Evolutionary conservation across 2,113 vertebrate genomes (phyloP).

Genomic region (Henicopernis longicauda): DNA sequence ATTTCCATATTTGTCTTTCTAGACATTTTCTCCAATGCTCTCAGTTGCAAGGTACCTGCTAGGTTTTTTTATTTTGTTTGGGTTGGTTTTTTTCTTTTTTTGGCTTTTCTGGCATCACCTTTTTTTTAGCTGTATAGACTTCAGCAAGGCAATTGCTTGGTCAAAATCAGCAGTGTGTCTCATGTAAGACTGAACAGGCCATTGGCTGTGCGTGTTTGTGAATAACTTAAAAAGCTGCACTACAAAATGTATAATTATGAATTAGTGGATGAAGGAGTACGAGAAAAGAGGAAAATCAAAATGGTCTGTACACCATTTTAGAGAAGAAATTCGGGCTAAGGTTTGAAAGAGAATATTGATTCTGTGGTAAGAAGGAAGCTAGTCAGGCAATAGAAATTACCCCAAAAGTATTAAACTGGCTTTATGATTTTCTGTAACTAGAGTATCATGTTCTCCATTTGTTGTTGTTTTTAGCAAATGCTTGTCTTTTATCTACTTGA

Average conservation of each 20-base stretch:
- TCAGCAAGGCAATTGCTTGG: not conserved
- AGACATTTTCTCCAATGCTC: not conserved
- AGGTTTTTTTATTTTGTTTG: not conserved
- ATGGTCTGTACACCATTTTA: not conserved
- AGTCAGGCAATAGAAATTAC: not conserved
- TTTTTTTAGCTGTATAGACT: not conserved
- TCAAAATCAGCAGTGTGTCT: not conserved
- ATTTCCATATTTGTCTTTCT: not conserved
- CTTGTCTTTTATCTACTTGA: not conserved
- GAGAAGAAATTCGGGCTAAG: not conserved
- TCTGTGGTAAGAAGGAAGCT: not conserved
- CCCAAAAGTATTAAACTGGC: not conserved
- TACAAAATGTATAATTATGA: not conserved
- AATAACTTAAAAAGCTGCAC: not conserved
- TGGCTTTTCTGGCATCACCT: not conserved
- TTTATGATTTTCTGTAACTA: not conserved
- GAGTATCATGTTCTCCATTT: not conserved
- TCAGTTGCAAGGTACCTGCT: not conserved
- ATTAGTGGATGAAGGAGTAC: not conserved
- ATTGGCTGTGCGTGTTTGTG: not conserved
- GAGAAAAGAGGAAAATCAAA: not conserved
- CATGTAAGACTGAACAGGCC: not conserved
- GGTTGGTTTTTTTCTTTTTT: not conserved
- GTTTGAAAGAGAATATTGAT: not conserved
- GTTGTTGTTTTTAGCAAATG: not conserved